A percentile compares a stretch with the other conserved stretches of the same genome.
Evolutionary conservation across 1,140 invertebrate genomes (phyloP).

Genomic region (Vollenhovia emeryi): DNA sequence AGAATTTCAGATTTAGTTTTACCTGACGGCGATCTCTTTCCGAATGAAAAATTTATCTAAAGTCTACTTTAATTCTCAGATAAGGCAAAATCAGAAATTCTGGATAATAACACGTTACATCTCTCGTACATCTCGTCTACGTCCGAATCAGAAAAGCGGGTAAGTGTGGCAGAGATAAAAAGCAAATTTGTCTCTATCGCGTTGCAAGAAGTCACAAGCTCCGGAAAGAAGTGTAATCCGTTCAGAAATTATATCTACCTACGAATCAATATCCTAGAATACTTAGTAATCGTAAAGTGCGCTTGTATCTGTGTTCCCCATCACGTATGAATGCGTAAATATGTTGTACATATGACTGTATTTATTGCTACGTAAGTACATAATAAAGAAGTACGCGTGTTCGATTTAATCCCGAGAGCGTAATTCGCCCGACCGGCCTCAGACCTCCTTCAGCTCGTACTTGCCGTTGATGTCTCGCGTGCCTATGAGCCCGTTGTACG

Average conservation of each 20-base stretch:
- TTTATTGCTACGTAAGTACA: slow-evolving; percentile 68
- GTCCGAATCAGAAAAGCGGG: no score
- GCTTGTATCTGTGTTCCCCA: background rate
- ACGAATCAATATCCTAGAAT: background rate
- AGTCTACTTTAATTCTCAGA: no score
- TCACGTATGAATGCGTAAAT: slow-evolving; percentile 56
- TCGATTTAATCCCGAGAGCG: background rate
- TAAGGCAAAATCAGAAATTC: no score
- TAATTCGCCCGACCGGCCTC: background rate
- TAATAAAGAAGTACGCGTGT: slow-evolving; percentile 35
- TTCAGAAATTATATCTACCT: background rate
- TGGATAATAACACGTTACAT: no score
- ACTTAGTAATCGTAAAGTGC: background rate
- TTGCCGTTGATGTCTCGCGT: slow-evolving; percentile 73
- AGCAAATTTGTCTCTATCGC: background rate
- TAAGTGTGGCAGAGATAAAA: background rate
- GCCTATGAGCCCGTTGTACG: slow-evolving; percentile 76
- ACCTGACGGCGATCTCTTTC: background rate
- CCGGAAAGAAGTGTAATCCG: background rate
- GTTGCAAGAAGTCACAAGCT: background rate
- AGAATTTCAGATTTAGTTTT: no score
- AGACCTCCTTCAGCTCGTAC: slow-evolving; percentile 74
- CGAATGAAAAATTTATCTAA: background rate
- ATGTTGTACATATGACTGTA: slow-evolving; percentile 64
- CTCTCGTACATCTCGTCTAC: no score